These are phyloP conservation scores for Pelecanus crispus DNA, from an alignment of 2,113 vertebrate genomes.

Conservation along the genomic window DNA sequence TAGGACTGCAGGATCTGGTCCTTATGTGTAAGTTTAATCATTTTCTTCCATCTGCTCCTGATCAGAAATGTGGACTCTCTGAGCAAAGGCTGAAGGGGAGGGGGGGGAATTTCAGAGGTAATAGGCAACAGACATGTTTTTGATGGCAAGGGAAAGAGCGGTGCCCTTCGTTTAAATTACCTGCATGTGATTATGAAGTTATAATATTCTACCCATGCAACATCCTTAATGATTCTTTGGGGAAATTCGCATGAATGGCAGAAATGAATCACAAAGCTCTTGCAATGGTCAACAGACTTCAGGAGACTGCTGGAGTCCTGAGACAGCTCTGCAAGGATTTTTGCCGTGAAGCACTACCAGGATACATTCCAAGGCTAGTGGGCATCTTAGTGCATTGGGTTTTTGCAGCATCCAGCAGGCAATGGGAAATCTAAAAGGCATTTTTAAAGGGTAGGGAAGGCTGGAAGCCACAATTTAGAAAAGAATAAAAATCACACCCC, in stretches of 20 bases:
- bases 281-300: not conserved
- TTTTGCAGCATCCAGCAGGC: not conserved
- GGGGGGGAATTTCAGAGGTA: not conserved
- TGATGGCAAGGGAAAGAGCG: not conserved
- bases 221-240: not conserved
- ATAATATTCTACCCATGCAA: not conserved
- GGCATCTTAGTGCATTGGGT: not conserved
- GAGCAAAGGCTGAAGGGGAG: not conserved
- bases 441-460: not conserved
- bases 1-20: constrained; percentile 15
- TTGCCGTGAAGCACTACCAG: not conserved
- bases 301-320: not conserved
- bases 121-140: not conserved
- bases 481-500: not conserved
- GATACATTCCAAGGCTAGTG: not conserved
- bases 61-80: constrained; percentile 21
- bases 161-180: constrained; percentile 6
- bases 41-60: constrained; percentile 44
- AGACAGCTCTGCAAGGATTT: not conserved
- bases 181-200: not conserved
- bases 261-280: not conserved
- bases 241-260: not conserved
- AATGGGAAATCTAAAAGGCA: not conserved
- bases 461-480: not conserved
- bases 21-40: constrained; percentile 10